Evolutionary conservation across 2,888 invertebrate genomes (phyloP).

Genomic region (Caenorhabditis sinica): DNA sequence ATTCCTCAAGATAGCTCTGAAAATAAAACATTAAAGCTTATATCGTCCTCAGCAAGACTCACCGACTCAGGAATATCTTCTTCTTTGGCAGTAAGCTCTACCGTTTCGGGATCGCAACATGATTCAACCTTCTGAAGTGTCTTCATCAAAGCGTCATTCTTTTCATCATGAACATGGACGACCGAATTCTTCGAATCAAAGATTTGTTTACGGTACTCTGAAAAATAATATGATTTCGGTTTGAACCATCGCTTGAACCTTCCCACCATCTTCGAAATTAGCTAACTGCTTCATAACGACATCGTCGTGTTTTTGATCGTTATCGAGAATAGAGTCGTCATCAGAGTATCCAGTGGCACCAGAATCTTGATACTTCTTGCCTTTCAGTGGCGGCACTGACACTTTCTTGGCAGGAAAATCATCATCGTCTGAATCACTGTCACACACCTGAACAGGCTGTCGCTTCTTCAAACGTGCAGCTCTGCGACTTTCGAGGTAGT

Average conservation of each 20-base stretch:
- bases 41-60: background rate
- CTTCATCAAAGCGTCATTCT: slow-evolving; percentile 16
- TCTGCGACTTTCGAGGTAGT: slow-evolving; percentile 42
- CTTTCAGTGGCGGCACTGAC: background rate
- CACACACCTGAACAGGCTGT: background rate
- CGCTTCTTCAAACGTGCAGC: slow-evolving; percentile 28
- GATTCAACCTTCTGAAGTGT: background rate
- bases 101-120: background rate
- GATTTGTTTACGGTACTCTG: slow-evolving; percentile 20
- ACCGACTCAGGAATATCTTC: background rate
- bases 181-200: background rate
- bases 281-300: background rate
- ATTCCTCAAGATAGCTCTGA: slow-evolving; percentile 3
- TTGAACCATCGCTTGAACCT: background rate
- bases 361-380: background rate
- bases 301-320: background rate
- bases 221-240: background rate
- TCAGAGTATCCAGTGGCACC: background rate
- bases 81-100: background rate
- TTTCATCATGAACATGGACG: background rate
- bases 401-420: slow-evolving; percentile 8
- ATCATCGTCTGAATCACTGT: slow-evolving; percentile 52
- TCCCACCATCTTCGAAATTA: slow-evolving; percentile 24
- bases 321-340: slow-evolving; percentile 19
- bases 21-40: too few species aligned